Conservation (phyloP, 2,113 vertebrate species). For the Pao palembangensis region DNA sequence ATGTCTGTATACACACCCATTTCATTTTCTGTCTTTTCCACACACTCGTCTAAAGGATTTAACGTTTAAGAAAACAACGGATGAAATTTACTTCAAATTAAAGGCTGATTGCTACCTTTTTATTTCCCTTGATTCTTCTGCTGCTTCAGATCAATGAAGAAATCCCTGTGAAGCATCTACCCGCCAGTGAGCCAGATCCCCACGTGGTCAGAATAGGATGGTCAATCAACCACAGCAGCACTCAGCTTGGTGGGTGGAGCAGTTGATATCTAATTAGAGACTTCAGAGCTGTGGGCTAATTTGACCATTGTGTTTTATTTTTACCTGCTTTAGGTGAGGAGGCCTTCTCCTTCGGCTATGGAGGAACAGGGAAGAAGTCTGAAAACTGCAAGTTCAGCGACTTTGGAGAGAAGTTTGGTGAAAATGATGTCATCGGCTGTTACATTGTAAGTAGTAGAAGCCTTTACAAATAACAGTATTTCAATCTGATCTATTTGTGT, state of each 20-base stretch:
- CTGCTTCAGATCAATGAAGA: slow-evolving; percentile 83
- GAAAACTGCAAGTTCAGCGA: slow-evolving; percentile 82
- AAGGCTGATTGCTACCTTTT: neutral
- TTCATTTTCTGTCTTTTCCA: too few relatives aligned
- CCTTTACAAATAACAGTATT: neutral
- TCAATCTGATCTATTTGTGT: neutral
- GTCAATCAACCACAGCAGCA: slow-evolving; percentile 87
- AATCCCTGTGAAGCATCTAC: slow-evolving; percentile 87
- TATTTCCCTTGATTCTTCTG: neutral
- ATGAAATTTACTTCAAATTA: neutral
- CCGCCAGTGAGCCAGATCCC: slow-evolving; percentile 83
- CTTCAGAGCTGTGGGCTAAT: neutral
- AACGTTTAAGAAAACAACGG: too few relatives aligned
- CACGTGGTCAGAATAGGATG: slow-evolving; percentile 89
- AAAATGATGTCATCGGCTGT: slow-evolving; percentile 88
- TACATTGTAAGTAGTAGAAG: slow-evolving; percentile 77
- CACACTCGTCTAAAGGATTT: too few relatives aligned
- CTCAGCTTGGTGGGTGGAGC: slow-evolving; percentile 81
- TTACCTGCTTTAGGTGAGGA: slow-evolving; percentile 78
- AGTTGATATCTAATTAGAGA: too few relatives aligned
- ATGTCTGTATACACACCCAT: too few relatives aligned
- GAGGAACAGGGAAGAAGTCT: slow-evolving; percentile 88
- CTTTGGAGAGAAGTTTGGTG: slow-evolving; percentile 85
- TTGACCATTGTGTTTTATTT: neutral
- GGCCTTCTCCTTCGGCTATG: slow-evolving; percentile 84